Percentiles rank a stretch among this genome's conserved stretches.
Conservation (phyloP, 1,140 invertebrate genomes). For the Chironomus striatipennis region DNA sequence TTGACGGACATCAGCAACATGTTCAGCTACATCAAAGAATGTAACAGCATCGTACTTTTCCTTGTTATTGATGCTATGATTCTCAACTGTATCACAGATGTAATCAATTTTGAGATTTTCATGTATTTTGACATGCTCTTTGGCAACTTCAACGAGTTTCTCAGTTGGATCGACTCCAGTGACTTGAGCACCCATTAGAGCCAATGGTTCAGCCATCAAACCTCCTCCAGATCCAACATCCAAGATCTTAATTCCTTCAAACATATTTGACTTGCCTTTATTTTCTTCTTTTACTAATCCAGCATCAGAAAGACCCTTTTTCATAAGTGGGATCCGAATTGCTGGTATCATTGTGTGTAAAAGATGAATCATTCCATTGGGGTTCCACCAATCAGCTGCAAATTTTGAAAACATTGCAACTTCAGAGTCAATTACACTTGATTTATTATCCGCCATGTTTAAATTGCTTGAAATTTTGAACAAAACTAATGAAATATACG, state of each 20-base stretch:
- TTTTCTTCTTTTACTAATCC: slow-evolving; percentile 28
- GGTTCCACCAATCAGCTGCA: slow-evolving; percentile 50
- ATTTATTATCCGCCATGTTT: neutral
- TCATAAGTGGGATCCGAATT: slow-evolving; percentile 42
- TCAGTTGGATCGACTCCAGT: slow-evolving; percentile 61
- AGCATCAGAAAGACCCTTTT: slow-evolving; percentile 50
- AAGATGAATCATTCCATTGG: slow-evolving; percentile 39
- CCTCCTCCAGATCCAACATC: slow-evolving; percentile 77
- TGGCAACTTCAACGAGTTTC: slow-evolving; percentile 53
- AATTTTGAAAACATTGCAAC: slow-evolving; percentile 41
- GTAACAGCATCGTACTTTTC: slow-evolving; percentile 60
- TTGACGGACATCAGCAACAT: slow-evolving; percentile 55
- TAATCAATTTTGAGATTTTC: slow-evolving; percentile 29
- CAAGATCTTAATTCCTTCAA: slow-evolving; percentile 55
- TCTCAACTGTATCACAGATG: slow-evolving; percentile 41
- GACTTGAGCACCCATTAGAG: slow-evolving; percentile 54
- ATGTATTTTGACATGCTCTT: slow-evolving; percentile 40
- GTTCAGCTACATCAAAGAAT: slow-evolving; percentile 74
- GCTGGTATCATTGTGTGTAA: slow-evolving; percentile 49
- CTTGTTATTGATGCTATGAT: slow-evolving; percentile 37
- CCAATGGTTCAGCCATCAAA: slow-evolving; percentile 33
- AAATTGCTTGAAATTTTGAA: neutral
- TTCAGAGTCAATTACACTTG: slow-evolving; percentile 28
- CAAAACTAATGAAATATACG: too few species aligned
- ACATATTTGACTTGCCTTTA: slow-evolving; percentile 37